These are phyloP conservation scores for Rhopalosiphum maidis DNA, from an alignment of 1,140 invertebrate genomes.

Conservation along the genomic window DNA sequence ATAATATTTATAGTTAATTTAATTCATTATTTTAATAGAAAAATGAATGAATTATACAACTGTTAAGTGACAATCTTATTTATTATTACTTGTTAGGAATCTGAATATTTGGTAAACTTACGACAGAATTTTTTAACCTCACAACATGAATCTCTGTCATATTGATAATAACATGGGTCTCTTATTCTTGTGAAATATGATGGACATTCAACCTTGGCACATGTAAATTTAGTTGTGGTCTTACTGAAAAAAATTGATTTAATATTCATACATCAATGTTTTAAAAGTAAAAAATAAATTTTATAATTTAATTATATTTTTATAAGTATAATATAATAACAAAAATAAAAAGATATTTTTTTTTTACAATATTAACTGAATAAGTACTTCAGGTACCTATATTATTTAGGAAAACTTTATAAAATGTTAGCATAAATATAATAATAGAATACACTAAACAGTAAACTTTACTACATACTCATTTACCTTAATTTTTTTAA, in stretches of 20 bases:
- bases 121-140: slow-evolving; percentile 36
- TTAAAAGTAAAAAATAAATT: neutral
- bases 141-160: slow-evolving; percentile 33
- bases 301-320: neutral
- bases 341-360: neutral
- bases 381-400: too few relatives aligned
- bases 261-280: neutral
- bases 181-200: neutral
- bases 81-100: neutral
- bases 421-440: too few relatives aligned
- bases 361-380: neutral
- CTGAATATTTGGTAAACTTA: neutral
- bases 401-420: too few relatives aligned
- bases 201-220: slow-evolving; percentile 49
- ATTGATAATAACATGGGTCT: slow-evolving; percentile 49
- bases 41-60: neutral
- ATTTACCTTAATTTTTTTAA: too few relatives aligned
- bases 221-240: slow-evolving; percentile 28
- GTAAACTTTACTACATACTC: too few relatives aligned
- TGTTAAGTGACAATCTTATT: neutral
- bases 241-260: neutral
- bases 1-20: neutral
- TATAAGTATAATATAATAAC: neutral
- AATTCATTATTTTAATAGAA: neutral
- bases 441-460: too few relatives aligned